phyloP scores from a whole-genome alignment of 2,888 invertebrate species.

The Panopea generosa region DNA sequence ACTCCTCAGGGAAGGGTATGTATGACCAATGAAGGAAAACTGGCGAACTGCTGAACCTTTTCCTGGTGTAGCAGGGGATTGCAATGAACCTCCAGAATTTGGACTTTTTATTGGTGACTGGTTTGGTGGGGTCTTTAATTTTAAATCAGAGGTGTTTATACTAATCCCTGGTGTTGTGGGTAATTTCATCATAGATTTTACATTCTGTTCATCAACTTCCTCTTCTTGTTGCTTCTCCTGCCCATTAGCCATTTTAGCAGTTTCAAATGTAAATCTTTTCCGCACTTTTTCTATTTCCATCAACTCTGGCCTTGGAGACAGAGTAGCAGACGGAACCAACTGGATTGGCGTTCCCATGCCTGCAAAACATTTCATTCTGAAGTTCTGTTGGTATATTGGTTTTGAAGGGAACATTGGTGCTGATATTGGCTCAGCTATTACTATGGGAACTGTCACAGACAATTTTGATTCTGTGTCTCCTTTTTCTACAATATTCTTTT shows the following conservation, averaged over 20 bases:
- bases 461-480: neutral
- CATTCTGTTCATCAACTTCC: neutral
- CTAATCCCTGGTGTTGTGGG: too few species aligned
- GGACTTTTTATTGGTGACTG: constrained; percentile 6
- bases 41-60: constrained; percentile 39
- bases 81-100: neutral
- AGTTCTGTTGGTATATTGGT: constrained; percentile 61
- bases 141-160: too few species aligned
- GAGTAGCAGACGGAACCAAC: constrained; percentile 50
- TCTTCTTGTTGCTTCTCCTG: neutral
- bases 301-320: constrained; percentile 48
- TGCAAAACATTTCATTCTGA: constrained; percentile 50
- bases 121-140: neutral
- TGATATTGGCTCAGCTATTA: constrained; percentile 61
- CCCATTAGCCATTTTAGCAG: constrained; percentile 15
- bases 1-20: constrained; percentile 76
- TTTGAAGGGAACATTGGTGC: neutral
- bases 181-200: neutral
- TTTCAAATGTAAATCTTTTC: constrained; percentile 48
- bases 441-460: constrained; percentile 65
- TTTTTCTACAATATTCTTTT: constrained; percentile 2
- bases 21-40: constrained; percentile 71
- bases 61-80: constrained; percentile 34
- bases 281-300: constrained; percentile 43
- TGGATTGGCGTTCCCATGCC: constrained; percentile 59